These are phyloP conservation scores for Nomada goodeniana DNA, from an alignment of 2,888 invertebrate genomes.

Conservation along the genomic window DNA sequence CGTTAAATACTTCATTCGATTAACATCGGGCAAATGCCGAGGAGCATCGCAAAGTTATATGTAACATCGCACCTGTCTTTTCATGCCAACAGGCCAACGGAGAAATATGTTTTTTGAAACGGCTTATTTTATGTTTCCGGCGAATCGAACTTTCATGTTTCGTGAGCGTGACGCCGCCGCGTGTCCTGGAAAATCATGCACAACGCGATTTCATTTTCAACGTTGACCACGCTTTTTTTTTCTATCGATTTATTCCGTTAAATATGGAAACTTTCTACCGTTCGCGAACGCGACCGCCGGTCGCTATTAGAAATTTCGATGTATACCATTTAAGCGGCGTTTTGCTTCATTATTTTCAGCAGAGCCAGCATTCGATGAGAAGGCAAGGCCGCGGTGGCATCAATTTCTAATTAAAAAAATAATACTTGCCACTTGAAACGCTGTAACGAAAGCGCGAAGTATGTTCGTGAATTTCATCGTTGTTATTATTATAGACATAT, in stretches of 20 bases:
- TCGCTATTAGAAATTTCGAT: conserved; percentile 27
- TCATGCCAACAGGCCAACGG: neutral
- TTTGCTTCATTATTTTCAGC: conserved; percentile 5
- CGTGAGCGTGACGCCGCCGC: conserved; percentile 12
- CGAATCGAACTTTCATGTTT: conserved; percentile 34
- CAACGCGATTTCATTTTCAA: conserved; percentile 53
- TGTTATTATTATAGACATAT: too few relatives aligned
- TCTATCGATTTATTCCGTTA: conserved; percentile 57
- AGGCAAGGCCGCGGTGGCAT: too few relatives aligned
- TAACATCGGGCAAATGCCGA: neutral
- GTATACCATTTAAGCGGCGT: neutral
- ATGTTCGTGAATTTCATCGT: too few relatives aligned
- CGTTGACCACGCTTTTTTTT: conserved; percentile 56
- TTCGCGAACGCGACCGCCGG: conserved; percentile 12
- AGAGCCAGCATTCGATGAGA: neutral
- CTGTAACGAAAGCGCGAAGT: too few relatives aligned
- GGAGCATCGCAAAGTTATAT: neutral
- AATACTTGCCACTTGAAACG: too few relatives aligned
- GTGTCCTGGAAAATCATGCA: conserved; percentile 39
- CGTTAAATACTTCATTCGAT: neutral
- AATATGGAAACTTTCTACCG: conserved; percentile 70
- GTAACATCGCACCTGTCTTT: neutral
- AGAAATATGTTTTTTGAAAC: neutral
- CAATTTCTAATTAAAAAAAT: too few relatives aligned
- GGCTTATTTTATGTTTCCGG: neutral